Evolutionary conservation across 2,113 vertebrate species (phyloP), one percentile per base, ranked within the genome.

Genomic region (Amphiprion ocellaris): DNA sequence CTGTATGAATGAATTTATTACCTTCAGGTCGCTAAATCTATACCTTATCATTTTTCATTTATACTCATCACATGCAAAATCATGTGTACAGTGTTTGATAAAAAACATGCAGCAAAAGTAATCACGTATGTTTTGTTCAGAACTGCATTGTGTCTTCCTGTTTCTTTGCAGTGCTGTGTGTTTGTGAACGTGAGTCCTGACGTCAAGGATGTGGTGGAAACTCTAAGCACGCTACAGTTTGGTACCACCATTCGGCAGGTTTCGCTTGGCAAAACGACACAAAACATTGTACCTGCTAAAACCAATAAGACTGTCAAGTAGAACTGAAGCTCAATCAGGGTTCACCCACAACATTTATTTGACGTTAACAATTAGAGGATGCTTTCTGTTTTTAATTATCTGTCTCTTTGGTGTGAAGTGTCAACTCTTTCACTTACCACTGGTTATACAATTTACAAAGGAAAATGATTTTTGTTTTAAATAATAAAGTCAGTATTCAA

Each of bases 181-280:
- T 93, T 93, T 44, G 71, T 93, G 28, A 93, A 91, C 2, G 86
- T 92, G 26, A 93, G 87, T 67, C 91, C 90, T 0, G 87, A 93
- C 30, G 1, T 26, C 4, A 77, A 52, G 26, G 80, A 94, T n/a
- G 33, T 44, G 41, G 64, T 0, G 19, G 93, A 94, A 26, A 94
- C 92, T 0, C 69, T 92, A 21, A 92, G 90, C 79, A 91, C 93
- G 17, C 88, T 94, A 74, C 91, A 93, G 85, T 93, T 94, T 28
- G 92, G 92, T 2, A 88, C 92, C 26, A 74, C 90, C 56, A 80
- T 93, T 4, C 89, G 87, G 1, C 92, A 94, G 66, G 86, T 93
- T 14, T 84, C 81, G 0, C 89, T 94, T 1, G 90, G 91, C 6
- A 92, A 89, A 67, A 77, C 86, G 0, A n/a, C 74, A 2, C 90